Evolutionary conservation across 1,140 invertebrate genomes (phyloP).

Genomic region (Drosophila leontia): DNA sequence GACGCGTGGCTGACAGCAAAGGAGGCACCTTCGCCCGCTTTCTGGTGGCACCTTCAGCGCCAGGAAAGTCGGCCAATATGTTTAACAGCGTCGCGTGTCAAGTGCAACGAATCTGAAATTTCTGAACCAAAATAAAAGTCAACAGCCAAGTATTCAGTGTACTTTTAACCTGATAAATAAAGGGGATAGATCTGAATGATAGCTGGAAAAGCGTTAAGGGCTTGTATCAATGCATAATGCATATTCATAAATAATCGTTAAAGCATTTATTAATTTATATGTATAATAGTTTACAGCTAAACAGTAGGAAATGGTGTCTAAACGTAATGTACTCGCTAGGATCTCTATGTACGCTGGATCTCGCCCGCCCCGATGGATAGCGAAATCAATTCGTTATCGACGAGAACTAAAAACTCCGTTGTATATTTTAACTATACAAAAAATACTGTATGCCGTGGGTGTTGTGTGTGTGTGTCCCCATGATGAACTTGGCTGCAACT

Average conservation of each 20-base stretch:
- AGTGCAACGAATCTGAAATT: conserved; percentile 58
- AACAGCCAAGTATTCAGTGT: conserved; percentile 9
- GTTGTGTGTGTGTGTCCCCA: conserved; percentile 20
- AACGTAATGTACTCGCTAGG: conserved; percentile 70
- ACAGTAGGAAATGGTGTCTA: conserved; percentile 83
- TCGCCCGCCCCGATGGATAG: conserved; percentile 18
- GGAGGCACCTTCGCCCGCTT: conserved; percentile 88
- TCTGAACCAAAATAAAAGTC: conserved; percentile 15
- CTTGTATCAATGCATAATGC: too few species aligned
- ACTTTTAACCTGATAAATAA: not conserved
- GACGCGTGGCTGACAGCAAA: conserved; percentile 89
- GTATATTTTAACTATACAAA: conserved; percentile 83
- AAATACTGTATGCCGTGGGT: conserved; percentile 76
- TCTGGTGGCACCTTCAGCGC: conserved; percentile 66
- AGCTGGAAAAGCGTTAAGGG: too few species aligned
- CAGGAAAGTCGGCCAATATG: conserved; percentile 58
- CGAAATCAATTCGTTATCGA: conserved; percentile 68
- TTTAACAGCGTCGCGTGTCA: conserved; percentile 79
- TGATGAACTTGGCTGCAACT: conserved; percentile 54
- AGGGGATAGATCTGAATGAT: too few species aligned
- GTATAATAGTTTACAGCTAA: conserved; percentile 77
- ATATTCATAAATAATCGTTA: conserved; percentile 61
- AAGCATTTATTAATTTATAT: conserved; percentile 81
- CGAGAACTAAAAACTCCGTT: conserved; percentile 71
- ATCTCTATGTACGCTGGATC: conserved; percentile 59